Conservation (phyloP, 1,140 invertebrate genomes). For the Brachionus koreanus region DNA sequence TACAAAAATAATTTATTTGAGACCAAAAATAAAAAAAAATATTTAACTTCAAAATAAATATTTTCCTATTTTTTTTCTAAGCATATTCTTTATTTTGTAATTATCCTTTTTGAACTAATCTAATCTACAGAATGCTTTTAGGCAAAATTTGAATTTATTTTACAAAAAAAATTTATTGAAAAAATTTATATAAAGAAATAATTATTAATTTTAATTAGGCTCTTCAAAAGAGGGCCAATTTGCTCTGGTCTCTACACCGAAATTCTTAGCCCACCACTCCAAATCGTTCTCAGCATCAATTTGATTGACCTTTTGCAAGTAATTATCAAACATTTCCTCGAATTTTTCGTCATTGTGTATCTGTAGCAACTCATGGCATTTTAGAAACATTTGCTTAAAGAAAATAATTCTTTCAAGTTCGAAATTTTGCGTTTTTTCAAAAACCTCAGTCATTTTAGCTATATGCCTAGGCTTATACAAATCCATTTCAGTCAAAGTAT, state of each 20-base stretch:
- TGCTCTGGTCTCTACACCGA: slow-evolving; percentile 11
- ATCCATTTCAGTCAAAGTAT: slow-evolving; percentile 83
- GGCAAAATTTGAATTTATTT: too few species aligned
- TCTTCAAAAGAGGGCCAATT: slow-evolving; percentile 37
- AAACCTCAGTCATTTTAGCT: slow-evolving; percentile 66
- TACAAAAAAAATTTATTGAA: not conserved
- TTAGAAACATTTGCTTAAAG: slow-evolving; percentile 30
- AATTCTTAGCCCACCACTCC: slow-evolving; percentile 4
- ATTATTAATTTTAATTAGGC: not conserved
- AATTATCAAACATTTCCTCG: not conserved
- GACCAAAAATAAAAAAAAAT: too few species aligned
- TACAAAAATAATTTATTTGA: too few species aligned
- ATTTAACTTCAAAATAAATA: too few species aligned
- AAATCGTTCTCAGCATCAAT: not conserved
- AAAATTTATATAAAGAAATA: not conserved
- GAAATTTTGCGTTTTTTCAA: slow-evolving; percentile 91
- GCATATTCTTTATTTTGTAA: too few species aligned
- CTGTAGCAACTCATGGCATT: slow-evolving; percentile 13
- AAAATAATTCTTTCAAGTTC: slow-evolving; percentile 71
- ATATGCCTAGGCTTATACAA: slow-evolving; percentile 94
- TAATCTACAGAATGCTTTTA: too few species aligned
- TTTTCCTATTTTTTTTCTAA: too few species aligned
- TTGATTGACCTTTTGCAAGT: not conserved
- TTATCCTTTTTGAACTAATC: too few species aligned
- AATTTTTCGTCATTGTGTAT: slow-evolving; percentile 11